phyloP scores from a whole-genome alignment of 2,797 vertebrate species.

The Hemitrygon akajei region DNA sequence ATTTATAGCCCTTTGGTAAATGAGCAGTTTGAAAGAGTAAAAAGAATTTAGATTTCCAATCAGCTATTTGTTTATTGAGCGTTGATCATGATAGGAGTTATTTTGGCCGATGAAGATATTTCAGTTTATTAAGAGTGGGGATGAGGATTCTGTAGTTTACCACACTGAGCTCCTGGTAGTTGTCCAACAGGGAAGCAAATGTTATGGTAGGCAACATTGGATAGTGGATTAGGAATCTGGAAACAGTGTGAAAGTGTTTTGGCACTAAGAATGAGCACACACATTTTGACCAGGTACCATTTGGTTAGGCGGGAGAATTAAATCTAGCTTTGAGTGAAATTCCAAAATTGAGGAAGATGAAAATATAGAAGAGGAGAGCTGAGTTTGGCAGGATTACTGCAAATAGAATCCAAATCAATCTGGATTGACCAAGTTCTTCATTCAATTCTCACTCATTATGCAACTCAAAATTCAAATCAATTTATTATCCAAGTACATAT shows the following conservation, averaged over 20 bases:
- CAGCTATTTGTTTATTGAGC: background rate
- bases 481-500: too few relatives aligned
- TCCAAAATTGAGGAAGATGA: background rate
- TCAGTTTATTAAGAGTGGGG: background rate
- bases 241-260: background rate
- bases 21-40: background rate
- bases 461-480: background rate
- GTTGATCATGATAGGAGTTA: background rate
- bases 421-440: background rate
- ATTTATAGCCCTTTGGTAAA: background rate
- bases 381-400: background rate
- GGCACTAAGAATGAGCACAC: background rate
- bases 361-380: background rate
- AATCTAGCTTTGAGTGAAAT: background rate
- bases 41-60: background rate
- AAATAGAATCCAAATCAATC: background rate
- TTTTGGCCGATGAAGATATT: background rate
- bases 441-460: background rate
- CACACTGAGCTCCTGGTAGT: background rate
- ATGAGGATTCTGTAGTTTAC: background rate
- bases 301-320: background rate
- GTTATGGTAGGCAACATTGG: background rate
- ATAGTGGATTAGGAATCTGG: background rate
- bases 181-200: background rate
- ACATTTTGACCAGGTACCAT: too few relatives aligned